These are phyloP conservation scores for Timandra comae DNA, from an alignment of 2,888 invertebrate genomes.

Conservation along the genomic window DNA sequence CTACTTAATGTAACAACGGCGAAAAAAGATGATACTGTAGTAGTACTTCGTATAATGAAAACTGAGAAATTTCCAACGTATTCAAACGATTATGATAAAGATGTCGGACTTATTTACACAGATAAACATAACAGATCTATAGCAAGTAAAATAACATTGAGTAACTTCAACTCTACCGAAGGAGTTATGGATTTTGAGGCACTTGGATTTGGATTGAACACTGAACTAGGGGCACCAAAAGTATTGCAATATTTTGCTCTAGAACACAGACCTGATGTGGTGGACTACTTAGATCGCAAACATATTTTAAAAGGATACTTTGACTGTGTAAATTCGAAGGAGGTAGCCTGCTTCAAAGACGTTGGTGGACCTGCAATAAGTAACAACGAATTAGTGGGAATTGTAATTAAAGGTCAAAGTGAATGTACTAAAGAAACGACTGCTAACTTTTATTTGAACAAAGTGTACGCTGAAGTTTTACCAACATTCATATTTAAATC, in stretches of 20 bases:
- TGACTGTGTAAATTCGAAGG: slow-evolving; percentile 62
- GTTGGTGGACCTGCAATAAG: slow-evolving; percentile 55
- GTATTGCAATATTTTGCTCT: slow-evolving; percentile 55
- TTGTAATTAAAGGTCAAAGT: slow-evolving; percentile 45
- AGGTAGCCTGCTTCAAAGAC: slow-evolving; percentile 59
- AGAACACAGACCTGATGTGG: slow-evolving; percentile 42
- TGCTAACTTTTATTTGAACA: slow-evolving; percentile 48
- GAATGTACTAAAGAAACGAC: slow-evolving; percentile 54
- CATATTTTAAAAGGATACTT: slow-evolving; percentile 39
- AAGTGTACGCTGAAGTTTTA: slow-evolving; percentile 45
- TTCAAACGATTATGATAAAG: slow-evolving; percentile 38
- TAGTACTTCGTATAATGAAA: slow-evolving; percentile 46
- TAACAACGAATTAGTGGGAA: slow-evolving; percentile 54
- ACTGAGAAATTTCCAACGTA: slow-evolving; percentile 52
- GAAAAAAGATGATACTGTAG: slow-evolving; percentile 38
- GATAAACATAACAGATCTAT: slow-evolving; percentile 50
- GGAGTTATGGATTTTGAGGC: slow-evolving; percentile 44
- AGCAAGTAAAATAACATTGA: slow-evolving; percentile 48
- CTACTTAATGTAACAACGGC: slow-evolving; percentile 51
- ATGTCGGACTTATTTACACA: slow-evolving; percentile 56
- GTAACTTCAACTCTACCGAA: slow-evolving; percentile 43
- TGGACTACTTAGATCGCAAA: slow-evolving; percentile 11
- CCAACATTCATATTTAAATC: slow-evolving; percentile 54
- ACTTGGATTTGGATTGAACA: slow-evolving; percentile 59
- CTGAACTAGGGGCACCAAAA: slow-evolving; percentile 43